A percentile compares a stretch with the other conserved stretches of the same genome.
Evolutionary conservation across 2,888 invertebrate genomes (phyloP).

Genomic region (Aphodius granarius): DNA sequence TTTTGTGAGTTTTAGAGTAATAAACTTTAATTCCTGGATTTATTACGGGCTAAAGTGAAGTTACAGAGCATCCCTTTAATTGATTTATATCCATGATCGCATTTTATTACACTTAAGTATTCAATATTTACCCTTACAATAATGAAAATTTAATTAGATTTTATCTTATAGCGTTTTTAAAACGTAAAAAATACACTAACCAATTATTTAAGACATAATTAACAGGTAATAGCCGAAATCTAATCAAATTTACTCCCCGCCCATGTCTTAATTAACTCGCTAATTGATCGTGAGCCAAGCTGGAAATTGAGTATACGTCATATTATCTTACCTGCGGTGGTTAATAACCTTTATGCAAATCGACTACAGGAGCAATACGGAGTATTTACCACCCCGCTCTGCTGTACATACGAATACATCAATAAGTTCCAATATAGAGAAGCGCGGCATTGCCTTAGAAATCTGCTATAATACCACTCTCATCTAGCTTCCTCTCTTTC

Average conservation of each 20-base stretch:
- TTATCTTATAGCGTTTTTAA: too few species aligned
- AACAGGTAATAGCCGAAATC: background rate
- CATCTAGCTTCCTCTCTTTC: too few species aligned
- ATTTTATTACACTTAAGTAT: background rate
- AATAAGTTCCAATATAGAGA: background rate
- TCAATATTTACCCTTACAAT: background rate
- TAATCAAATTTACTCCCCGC: background rate
- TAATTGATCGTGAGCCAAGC: background rate
- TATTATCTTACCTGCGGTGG: background rate
- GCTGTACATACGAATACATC: background rate
- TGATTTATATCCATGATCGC: background rate
- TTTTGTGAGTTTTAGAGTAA: background rate
- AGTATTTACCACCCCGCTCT: background rate
- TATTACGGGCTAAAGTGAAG: background rate
- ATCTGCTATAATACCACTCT: background rate
- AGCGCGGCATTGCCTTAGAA: background rate
- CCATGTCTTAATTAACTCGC: background rate
- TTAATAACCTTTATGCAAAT: background rate
- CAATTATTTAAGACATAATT: background rate
- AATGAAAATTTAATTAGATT: background rate
- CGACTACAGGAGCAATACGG: background rate
- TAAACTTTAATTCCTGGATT: background rate
- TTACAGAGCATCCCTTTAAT: background rate
- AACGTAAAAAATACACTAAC: too few species aligned
- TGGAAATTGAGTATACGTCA: background rate